These are phyloP conservation scores for Tragelaphus buxtoni DNA, from an alignment of 2,113 vertebrate species.

Conservation along the genomic window DNA sequence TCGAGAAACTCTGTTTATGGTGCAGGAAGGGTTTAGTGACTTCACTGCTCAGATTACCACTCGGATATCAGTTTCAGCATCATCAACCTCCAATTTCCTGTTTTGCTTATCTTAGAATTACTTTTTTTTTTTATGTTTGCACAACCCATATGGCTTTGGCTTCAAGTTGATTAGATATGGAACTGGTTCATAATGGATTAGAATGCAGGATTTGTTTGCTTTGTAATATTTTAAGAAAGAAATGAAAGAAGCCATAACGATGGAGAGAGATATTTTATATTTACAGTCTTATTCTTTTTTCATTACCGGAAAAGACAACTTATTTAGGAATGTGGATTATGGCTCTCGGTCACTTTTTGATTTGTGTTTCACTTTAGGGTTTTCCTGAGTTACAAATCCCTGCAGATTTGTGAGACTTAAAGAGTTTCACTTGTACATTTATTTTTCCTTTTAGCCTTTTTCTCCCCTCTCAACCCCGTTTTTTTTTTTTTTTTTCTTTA, in stretches of 20 bases:
- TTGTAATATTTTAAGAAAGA: constrained; percentile 71
- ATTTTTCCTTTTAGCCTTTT: constrained; percentile 1
- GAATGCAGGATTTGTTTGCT: constrained; percentile 71
- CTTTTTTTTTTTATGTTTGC: constrained; percentile 71
- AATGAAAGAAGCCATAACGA: constrained; percentile 16
- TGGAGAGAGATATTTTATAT: constrained; percentile 13
- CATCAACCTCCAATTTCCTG: constrained; percentile 83
- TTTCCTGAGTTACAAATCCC: constrained; percentile 67
- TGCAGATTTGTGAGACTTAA: constrained; percentile 42
- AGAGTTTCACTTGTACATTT: constrained; percentile 34
- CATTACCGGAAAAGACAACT: constrained; percentile 64
- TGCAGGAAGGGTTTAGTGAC: constrained; percentile 75
- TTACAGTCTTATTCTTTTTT: constrained; percentile 47
- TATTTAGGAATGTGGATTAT: constrained; percentile 45
- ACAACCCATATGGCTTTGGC: constrained; percentile 70
- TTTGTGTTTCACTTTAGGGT: constrained; percentile 60
- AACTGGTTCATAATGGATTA: constrained; percentile 65
- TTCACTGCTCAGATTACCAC: constrained; percentile 78
- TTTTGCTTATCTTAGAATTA: constrained; percentile 80
- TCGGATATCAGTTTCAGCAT: constrained; percentile 79
- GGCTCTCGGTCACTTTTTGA: constrained; percentile 49
- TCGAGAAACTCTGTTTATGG: constrained; percentile 78
- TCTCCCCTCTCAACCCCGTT: neutral
- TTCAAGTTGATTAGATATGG: constrained; percentile 73
- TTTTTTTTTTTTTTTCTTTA: neutral